Evolutionary conservation across 2,797 vertebrate genomes (phyloP).

Genomic region (Dicrostonyx torquatus): DNA sequence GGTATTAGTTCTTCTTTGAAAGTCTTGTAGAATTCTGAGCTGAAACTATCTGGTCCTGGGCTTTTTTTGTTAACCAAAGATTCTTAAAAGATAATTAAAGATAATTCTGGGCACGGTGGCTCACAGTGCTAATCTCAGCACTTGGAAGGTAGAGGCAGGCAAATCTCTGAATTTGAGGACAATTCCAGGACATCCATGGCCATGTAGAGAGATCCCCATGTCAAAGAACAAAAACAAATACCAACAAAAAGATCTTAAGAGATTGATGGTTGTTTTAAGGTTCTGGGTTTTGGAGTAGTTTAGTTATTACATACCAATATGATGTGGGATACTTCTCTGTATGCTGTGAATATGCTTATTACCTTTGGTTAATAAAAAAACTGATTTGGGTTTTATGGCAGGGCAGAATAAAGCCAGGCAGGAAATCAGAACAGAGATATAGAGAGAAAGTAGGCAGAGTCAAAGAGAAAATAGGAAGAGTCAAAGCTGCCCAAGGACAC

Average conservation of each 20-base stretch:
- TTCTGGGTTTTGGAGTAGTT: not conserved
- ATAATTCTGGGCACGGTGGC: not conserved
- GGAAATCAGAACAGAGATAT: no score
- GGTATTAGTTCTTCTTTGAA: no score
- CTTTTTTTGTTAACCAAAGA: slow-evolving; percentile 23
- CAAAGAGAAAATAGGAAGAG: no score
- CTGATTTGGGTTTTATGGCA: no score
- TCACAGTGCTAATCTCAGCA: not conserved
- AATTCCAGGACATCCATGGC: not conserved
- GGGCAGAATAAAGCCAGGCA: no score
- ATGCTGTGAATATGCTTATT: no score
- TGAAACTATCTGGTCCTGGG: no score
- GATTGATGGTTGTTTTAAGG: not conserved
- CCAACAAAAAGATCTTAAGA: not conserved
- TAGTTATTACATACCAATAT: not conserved
- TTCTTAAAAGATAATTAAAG: not conserved
- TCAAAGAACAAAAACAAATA: not conserved
- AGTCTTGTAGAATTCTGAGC: no score
- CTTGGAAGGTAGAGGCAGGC: not conserved
- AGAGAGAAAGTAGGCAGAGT: no score
- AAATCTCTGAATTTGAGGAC: not conserved
- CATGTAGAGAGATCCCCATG: not conserved
- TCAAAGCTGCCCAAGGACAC: no score
- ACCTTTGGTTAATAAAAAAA: no score
- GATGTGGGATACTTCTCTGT: no score